phyloP scores from a whole-genome alignment of 2,113 vertebrate genomes.

The Ageneiosus marmoratus region DNA sequence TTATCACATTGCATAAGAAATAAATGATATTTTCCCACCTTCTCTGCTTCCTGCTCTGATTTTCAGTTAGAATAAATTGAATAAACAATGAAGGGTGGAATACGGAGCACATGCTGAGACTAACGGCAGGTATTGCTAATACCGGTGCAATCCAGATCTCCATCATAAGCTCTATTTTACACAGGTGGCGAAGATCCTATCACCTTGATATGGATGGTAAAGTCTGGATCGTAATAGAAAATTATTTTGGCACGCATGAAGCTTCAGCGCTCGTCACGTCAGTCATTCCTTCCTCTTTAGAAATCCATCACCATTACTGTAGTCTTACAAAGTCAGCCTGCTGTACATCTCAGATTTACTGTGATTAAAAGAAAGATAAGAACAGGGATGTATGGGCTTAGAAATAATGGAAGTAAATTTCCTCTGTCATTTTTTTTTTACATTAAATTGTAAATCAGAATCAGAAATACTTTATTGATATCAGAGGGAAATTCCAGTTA shows the following conservation, averaged over 20 bases:
- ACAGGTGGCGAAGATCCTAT: constrained; percentile 49
- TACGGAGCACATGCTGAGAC: constrained; percentile 58
- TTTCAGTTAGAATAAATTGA: constrained; percentile 58
- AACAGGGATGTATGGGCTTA: background rate
- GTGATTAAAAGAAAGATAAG: background rate
- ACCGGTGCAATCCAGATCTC: constrained; percentile 53
- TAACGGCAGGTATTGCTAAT: constrained; percentile 59
- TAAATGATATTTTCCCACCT: constrained; percentile 70
- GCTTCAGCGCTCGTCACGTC: background rate
- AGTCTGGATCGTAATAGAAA: constrained; percentile 60
- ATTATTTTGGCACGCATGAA: constrained; percentile 42
- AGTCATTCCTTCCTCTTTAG: constrained; percentile 1
- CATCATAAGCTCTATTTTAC: constrained; percentile 46
- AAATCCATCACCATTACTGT: background rate
- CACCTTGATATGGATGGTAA: constrained; percentile 40
- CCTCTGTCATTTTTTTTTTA: background rate
- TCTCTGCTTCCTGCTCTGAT: constrained; percentile 49
- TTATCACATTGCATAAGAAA: constrained; percentile 77
- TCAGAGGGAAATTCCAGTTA: no score
- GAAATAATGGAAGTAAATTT: background rate
- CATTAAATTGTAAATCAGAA: no score
- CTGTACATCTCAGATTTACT: background rate
- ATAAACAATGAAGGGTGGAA: constrained; percentile 62
- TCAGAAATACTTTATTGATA: no score
- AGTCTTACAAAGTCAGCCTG: background rate